phyloP scores from a whole-genome alignment of 1,140 invertebrate species.

The Metaphire vulgaris region DNA sequence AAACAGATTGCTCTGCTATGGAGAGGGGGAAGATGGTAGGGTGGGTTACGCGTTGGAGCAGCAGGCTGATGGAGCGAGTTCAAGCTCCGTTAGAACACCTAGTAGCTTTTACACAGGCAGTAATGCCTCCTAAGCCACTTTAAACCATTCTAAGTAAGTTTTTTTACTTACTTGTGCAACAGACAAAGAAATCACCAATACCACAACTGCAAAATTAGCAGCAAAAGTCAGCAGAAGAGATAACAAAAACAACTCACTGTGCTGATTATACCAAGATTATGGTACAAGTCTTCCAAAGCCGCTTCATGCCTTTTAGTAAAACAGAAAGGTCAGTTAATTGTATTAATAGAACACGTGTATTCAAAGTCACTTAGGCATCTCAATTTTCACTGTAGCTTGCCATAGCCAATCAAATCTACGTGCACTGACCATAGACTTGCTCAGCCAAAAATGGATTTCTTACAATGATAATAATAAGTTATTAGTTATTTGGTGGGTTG shows the following conservation, averaged over 20 bases:
- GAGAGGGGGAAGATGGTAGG: no score
- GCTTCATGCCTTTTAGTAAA: constrained; percentile 43
- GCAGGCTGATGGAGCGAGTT: not conserved
- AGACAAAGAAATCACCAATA: no score
- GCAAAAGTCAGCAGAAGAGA: no score
- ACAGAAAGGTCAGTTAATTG: not conserved
- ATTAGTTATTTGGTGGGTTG: not conserved
- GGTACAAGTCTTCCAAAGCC: constrained; percentile 47
- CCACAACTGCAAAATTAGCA: no score
- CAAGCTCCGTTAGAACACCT: not conserved
- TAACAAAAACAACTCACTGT: constrained; percentile 38
- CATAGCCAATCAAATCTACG: not conserved
- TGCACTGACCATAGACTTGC: not conserved
- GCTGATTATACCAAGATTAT: constrained; percentile 44
- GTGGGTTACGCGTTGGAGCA: no score
- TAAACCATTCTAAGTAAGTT: not conserved
- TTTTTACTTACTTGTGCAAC: no score
- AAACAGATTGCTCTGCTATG: no score
- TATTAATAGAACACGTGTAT: no score
- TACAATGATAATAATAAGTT: not conserved
- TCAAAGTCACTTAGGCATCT: no score
- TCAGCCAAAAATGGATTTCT: not conserved
- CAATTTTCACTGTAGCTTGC: no score
- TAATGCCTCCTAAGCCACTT: not conserved
- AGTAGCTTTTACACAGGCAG: not conserved